Evolutionary conservation across 2,113 vertebrate genomes (phyloP).

Genomic region (Cyanocitta stelleri): DNA sequence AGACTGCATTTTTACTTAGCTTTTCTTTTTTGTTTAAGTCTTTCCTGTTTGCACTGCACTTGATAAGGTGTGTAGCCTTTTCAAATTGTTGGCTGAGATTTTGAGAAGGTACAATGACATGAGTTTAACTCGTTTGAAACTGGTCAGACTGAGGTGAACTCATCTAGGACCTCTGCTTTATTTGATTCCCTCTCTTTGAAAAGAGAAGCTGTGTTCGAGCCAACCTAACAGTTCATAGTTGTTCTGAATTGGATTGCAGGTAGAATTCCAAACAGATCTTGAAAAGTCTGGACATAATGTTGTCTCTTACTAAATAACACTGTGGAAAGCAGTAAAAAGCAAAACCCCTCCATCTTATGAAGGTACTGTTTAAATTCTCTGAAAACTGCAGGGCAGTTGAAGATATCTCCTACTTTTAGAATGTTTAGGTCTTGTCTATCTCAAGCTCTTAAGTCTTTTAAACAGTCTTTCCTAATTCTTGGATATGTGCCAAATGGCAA

Average conservation of each 20-base stretch:
- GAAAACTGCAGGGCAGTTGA: background rate
- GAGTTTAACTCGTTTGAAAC: conserved; percentile 26
- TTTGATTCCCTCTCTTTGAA: background rate
- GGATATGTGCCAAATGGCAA: background rate
- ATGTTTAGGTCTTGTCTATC: background rate
- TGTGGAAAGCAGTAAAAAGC: background rate
- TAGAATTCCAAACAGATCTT: background rate
- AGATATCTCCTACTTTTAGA: background rate
- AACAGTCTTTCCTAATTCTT: conserved; percentile 18
- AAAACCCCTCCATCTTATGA: background rate
- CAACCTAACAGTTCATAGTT: background rate
- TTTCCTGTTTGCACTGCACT: background rate
- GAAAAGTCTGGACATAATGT: background rate
- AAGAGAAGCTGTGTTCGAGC: background rate
- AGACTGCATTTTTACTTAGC: background rate
- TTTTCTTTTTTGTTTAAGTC: background rate
- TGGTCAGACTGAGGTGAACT: background rate
- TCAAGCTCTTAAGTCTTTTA: background rate
- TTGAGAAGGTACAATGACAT: background rate
- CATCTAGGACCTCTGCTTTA: background rate
- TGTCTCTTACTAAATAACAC: background rate
- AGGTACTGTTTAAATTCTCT: background rate
- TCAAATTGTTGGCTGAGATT: background rate
- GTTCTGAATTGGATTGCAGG: background rate
- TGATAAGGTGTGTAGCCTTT: conserved; percentile 6